phyloP scores from a whole-genome alignment of 2,797 vertebrate genomes.

The Cossypha caffra region DNA sequence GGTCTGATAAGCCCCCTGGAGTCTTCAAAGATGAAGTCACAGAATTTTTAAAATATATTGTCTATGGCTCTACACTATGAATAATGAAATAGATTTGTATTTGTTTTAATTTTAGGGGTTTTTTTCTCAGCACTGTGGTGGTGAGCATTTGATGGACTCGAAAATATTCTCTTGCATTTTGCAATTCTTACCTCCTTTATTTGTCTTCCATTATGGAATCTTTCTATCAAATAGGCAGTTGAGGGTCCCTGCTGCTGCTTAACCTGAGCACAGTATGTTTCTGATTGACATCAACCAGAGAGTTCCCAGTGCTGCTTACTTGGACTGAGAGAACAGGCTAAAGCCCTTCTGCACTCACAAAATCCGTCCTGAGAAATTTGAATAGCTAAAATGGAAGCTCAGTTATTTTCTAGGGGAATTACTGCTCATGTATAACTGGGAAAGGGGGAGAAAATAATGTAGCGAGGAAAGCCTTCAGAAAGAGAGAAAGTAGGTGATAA shows the following conservation, averaged over 20 bases:
- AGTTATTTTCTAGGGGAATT: constrained; percentile 66
- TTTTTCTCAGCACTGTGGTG: not conserved
- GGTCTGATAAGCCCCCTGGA: not conserved
- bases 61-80: not conserved
- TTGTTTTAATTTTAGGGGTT: not conserved
- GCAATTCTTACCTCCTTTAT: not conserved
- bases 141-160: not conserved
- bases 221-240: not conserved
- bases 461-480: constrained; percentile 56
- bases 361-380: constrained; percentile 34
- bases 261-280: not conserved
- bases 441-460: constrained; percentile 48
- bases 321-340: not conserved
- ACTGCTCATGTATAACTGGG: constrained; percentile 29
- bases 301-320: not conserved
- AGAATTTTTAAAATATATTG: not conserved
- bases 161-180: not conserved
- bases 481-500: constrained; percentile 70
- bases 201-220: not conserved
- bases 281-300: not conserved
- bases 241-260: constrained; percentile 11
- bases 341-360: not conserved
- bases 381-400: constrained; percentile 58
- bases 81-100: not conserved
- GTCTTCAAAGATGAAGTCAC: not conserved